Evolutionary conservation across 2,888 invertebrate genomes (phyloP), one percentile per base, ranked within the genome.

Genomic region (Aricia artaxerxes): DNA sequence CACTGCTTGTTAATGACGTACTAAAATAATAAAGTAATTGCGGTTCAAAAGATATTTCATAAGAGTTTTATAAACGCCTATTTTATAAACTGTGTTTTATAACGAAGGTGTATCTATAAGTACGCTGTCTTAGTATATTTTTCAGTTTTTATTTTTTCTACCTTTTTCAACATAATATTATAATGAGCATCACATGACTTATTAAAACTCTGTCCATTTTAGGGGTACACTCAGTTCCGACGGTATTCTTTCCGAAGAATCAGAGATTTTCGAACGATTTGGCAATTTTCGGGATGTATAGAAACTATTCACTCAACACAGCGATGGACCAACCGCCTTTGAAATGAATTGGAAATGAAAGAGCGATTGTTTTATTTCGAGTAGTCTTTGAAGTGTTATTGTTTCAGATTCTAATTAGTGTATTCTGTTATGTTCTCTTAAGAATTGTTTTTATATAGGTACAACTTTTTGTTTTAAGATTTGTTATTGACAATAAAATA

Each of bases 291-390:
- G 98, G 98, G 84, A 97, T 97, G 97, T 97, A 97, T 87, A 95
- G 97, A 80, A 97, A 98, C 90, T 96, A 97, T 88, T 97, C 97
- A 0, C 94, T 98, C 35, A 98, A 98, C 87, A 97, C 97, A 0
- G 95, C 93, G 78, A 90, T 96, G 84, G 96, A 97, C 77, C 83
- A 83, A 4, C 72, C 81, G 0, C 69, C 69, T 69, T 16, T 69
- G 16, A 69, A 69, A 69, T 69, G 69, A 69, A 69, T 35, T 35
- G 13, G 35, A 69, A 69, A 69, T 31, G 64, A 9, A 64, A 31
- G 24, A 64, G 64, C 9, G 31, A 64, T 31, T 69, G 13, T 13
- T 69, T 13, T 0, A 35, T 69, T 69, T 69, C 57, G 69, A 35
- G 35, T 13, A 35, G 35, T 69, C 35, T 69, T 38, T 69, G 31